Percentiles rank a stretch among this genome's conserved stretches.
Conservation (phyloP, 2,888 invertebrate species). For the Drosophila tanythrix region DNA sequence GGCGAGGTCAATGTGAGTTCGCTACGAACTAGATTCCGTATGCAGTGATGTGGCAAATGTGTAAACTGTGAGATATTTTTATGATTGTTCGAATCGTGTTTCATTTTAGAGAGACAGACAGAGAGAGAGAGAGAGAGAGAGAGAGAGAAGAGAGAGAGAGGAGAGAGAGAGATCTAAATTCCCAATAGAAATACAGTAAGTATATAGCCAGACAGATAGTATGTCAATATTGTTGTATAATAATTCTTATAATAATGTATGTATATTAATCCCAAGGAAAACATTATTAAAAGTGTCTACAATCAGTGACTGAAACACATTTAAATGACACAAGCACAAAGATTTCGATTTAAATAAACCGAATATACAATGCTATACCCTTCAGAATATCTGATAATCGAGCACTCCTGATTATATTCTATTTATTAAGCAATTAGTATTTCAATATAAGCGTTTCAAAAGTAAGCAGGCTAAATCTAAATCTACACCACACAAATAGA, state of each 20-base stretch:
- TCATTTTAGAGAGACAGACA: not conserved
- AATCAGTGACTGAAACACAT: slow-evolving; percentile 1
- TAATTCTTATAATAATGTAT: not conserved
- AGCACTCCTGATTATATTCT: not conserved
- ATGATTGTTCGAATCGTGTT: slow-evolving; percentile 20
- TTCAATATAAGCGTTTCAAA: not conserved
- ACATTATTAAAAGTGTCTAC: not conserved
- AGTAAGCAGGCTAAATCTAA: too few species aligned
- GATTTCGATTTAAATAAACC: not conserved
- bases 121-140: not conserved
- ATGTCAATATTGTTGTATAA: slow-evolving; percentile 6
- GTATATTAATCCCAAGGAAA: not conserved
- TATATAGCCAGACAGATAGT: not conserved
- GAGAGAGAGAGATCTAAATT: not conserved
- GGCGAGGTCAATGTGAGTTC: slow-evolving; percentile 30
- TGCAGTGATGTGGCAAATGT: slow-evolving; percentile 49
- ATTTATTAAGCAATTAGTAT: not conserved
- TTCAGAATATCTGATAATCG: not conserved
- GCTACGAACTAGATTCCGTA: not conserved
- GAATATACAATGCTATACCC: not conserved
- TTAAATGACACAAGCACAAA: not conserved
- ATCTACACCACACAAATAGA: not conserved
- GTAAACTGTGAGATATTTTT: slow-evolving; percentile 39
- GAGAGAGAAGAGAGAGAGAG: not conserved
- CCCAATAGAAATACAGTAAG: slow-evolving; percentile 2